Percentiles rank a stretch among this genome's conserved stretches.
phyloP scores from a whole-genome alignment of 2,113 vertebrate genomes.

The Poeciliopsis prolifica region DNA sequence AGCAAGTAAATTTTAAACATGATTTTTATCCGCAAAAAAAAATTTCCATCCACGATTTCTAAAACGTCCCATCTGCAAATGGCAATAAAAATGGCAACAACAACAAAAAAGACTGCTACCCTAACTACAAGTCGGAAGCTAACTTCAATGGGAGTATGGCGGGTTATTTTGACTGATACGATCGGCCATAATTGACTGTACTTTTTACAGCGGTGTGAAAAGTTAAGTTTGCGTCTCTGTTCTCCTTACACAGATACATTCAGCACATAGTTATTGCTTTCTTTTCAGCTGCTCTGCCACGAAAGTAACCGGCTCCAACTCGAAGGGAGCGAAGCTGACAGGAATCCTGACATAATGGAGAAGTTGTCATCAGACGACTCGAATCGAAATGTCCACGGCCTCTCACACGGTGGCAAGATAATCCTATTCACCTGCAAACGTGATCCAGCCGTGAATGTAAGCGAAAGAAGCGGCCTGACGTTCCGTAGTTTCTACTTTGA shows the following conservation, averaged over 20 bases:
- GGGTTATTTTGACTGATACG: constrained; percentile 23
- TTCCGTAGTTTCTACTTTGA: constrained; percentile 81
- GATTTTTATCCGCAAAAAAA: too few relatives aligned
- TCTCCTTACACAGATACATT: background rate
- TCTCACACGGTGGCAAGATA: constrained; percentile 84
- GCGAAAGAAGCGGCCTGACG: constrained; percentile 57
- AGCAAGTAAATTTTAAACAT: too few relatives aligned
- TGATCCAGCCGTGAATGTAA: constrained; percentile 24
- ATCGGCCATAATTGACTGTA: background rate
- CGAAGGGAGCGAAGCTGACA: background rate
- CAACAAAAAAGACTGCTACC: background rate
- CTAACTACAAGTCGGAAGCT: background rate
- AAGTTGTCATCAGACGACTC: background rate
- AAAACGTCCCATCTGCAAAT: background rate
- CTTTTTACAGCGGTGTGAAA: background rate
- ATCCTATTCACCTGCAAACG: constrained; percentile 79
- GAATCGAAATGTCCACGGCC: constrained; percentile 3
- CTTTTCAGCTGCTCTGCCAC: background rate
- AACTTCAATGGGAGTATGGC: constrained; percentile 32
- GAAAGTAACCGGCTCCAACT: background rate
- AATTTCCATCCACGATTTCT: background rate
- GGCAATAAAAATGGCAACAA: background rate
- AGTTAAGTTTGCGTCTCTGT: background rate
- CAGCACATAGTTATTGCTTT: background rate
- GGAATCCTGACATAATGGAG: constrained; percentile 36